Conservation (phyloP, 2,888 invertebrate genomes). For the Caenorhabditis sp. region DNA sequence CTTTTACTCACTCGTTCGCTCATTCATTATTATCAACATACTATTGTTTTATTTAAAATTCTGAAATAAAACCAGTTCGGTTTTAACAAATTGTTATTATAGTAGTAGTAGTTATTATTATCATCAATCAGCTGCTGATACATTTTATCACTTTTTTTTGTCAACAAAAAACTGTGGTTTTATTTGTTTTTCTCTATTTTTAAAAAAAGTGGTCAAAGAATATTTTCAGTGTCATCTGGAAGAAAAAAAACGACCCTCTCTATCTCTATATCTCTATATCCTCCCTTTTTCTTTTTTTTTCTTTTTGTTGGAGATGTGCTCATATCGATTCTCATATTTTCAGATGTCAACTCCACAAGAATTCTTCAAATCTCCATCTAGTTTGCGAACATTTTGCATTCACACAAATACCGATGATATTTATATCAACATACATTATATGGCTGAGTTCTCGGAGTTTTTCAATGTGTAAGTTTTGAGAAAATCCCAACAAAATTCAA, state of each 20-base stretch:
- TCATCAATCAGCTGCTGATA: background rate
- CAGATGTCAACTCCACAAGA: background rate
- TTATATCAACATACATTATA: slow-evolving; percentile 25
- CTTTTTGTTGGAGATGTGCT: background rate
- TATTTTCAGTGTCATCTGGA: no score
- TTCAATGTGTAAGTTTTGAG: slow-evolving; percentile 17
- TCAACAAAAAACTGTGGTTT: background rate
- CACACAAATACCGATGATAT: slow-evolving; percentile 22
- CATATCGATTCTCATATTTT: background rate
- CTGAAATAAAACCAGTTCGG: background rate
- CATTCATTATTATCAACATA: background rate
- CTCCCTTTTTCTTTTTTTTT: background rate
- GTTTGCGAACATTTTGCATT: slow-evolving; percentile 32
- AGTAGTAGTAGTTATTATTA: background rate
- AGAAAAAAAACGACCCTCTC: background rate
- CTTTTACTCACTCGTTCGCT: background rate
- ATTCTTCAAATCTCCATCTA: slow-evolving; percentile 3
- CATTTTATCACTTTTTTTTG: background rate
- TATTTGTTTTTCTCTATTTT: background rate
- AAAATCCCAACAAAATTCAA: no score
- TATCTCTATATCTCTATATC: background rate
- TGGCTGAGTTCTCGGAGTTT: slow-evolving; percentile 39
- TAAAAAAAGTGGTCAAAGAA: no score
- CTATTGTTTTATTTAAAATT: no score
- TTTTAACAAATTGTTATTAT: background rate